Base-by-base conservation (phyloP, 2,113 vertebrate genomes). In the Grus americana region DNA sequence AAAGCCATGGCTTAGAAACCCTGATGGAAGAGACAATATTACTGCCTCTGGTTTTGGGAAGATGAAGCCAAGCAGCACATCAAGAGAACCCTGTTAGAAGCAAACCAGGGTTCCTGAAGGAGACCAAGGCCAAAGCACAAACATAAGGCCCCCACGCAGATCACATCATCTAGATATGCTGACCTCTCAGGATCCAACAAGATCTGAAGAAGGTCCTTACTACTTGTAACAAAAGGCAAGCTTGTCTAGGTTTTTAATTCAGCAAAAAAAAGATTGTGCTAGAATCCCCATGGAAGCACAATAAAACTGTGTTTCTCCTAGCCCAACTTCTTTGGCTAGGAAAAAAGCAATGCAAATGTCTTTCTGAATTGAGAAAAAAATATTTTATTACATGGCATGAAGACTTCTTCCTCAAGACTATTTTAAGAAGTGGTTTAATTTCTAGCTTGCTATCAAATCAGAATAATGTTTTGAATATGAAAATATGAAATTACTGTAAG, bases 351-450 rank as follows among this genome's bases (percentile, higher is more conserved):
- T 40, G 50, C 6, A 93, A 92, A 84, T 42, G 5, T 67, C 74
- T 86, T 54, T 22, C 29, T 76, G 90, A 91, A 89, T 8, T 81
- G 32, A 85, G 59, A 71, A 94, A 95, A 89, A 89, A 27, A 12
- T 16, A 29, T 47, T 84, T 82, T 75, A 52, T 57, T 75, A 27
- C 21, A 30, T 10, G 4, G 21, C 32, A 76, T 34, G 34, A 91
- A 87, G 24, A 94, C 68, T 70, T 83, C 54, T 83, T 59, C 52
- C 57, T 74, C 44, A 90, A 71, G 29, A 72, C 30, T 92, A 65
- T 74, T 86, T 92, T 70, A 80, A 55, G 52, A 88, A 74, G 30
- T n/a, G 6, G n/a, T 71, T 93, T 86, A 63, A 93, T 91, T 86
- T 91, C 42, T 71, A 80, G 24, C 42, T 78, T 81, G 32, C 47